Evolutionary conservation across 1,140 invertebrate species (phyloP).

Genomic region (Cardiocondyla obscurior): DNA sequence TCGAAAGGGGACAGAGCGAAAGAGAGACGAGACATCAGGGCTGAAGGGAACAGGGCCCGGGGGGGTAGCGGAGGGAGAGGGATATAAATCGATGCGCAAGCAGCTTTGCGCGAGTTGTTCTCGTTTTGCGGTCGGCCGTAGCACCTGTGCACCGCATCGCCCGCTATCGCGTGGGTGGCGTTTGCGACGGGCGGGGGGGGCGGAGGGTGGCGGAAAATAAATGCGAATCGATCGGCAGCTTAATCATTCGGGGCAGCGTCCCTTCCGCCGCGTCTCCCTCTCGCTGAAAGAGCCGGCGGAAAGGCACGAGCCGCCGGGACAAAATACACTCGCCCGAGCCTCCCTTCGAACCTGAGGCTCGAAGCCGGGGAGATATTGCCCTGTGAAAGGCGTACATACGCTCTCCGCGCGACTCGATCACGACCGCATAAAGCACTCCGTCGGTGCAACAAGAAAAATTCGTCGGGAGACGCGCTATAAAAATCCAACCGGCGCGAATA

Average conservation of each 20-base stretch:
- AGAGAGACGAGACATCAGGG: conserved; percentile 22
- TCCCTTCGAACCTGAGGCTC: no score
- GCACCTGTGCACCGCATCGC: conserved; percentile 65
- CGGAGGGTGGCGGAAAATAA: conserved; percentile 57
- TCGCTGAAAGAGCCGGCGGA: conserved; percentile 64
- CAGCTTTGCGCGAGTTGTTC: conserved; percentile 70
- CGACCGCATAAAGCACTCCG: conserved; percentile 44
- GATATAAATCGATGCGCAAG: conserved; percentile 72
- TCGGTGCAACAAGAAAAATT: conserved; percentile 35
- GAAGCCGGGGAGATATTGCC: conserved; percentile 33
- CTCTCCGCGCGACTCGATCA: conserved; percentile 43
- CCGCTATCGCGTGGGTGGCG: no score
- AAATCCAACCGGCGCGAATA: conserved; percentile 46
- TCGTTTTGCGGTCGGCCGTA: conserved; percentile 70
- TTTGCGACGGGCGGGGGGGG: not conserved
- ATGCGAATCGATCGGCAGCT: conserved; percentile 72
- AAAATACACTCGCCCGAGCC: conserved; percentile 51
- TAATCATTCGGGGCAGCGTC: conserved; percentile 66
- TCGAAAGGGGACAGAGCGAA: conserved; percentile 3
- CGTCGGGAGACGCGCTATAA: conserved; percentile 33
- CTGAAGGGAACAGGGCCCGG: no score
- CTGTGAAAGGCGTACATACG: conserved; percentile 36
- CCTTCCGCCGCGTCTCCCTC: not conserved
- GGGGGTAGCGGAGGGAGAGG: not conserved
- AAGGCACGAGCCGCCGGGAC: conserved; percentile 49